Evolutionary conservation across 2,797 vertebrate species (phyloP), one percentile per base, ranked within the genome.

Genomic region (Buphagus erythrorhynchus): DNA sequence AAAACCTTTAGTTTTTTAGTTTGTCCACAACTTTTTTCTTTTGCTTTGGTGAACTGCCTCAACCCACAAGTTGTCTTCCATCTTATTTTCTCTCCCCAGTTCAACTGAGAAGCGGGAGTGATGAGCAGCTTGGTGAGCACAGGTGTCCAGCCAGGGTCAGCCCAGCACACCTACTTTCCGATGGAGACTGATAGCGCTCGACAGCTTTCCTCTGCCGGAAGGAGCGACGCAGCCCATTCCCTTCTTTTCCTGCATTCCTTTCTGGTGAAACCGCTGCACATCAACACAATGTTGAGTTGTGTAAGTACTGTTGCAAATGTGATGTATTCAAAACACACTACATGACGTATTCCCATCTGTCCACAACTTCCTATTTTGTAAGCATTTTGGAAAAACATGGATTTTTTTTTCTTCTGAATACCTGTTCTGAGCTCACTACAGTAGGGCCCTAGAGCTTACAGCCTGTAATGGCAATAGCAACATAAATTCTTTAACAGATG

Each of bases 171-270:
- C 46, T 97, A 99, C 99, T 99, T 75, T 98, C 97, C 88, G 98
- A 57, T 5, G 99, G 98, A 28, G 99, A 98, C 87, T 99, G 98
- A 90, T 99, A 99, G 86, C 98, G 98, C 76, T 99, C 98, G 54
- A 98, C 98, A 12, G 99, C 96, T 97, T 99, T 99, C 73, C 99
- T 98, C 93, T 99, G 98, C 88, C 99, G 97, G 48, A 99, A 98
- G 79, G 99, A 98, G 9, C 99, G 99, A 36, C 99, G 99, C 88
- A 79, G 98, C 36, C 97, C 99, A 35, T 98, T 0, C 15, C 97
- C 96, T 42, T 97, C 97, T 17, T 98, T 97, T 22, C 94, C 97
- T 77, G 98, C 98, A 67, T 82, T 98, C 67, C 97, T 85, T 55
- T 97, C 97, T 96, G 98, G 98, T 42, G 97, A 98, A 81, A 52